Evolutionary conservation across 2,113 vertebrate genomes (phyloP).

Genomic region (Leucopsar rothschildi): DNA sequence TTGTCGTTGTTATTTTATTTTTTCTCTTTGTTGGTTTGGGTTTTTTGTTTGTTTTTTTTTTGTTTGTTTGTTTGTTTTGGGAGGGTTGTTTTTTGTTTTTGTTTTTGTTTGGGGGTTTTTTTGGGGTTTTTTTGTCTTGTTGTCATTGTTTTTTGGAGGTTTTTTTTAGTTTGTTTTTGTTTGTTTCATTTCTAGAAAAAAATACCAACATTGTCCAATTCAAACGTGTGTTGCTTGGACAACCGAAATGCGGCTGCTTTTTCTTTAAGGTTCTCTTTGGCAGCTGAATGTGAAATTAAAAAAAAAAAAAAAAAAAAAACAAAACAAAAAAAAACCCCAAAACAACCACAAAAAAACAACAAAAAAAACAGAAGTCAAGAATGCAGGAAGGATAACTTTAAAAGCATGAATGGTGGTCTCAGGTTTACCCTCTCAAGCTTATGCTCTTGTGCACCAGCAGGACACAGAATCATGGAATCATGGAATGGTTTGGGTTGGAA

Average conservation of each 20-base stretch:
- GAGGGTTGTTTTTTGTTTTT: too few relatives aligned
- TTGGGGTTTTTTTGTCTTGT: too few relatives aligned
- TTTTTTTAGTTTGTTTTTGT: too few relatives aligned
- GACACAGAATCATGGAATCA: background rate
- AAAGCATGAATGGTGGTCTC: background rate
- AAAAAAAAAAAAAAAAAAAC: background rate
- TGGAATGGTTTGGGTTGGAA: fast-evolving
- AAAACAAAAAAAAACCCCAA: too few relatives aligned
- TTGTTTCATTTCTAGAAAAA: background rate
- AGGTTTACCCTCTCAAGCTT: background rate
- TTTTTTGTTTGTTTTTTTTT: too few relatives aligned
- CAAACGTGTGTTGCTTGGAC: fast-evolving
- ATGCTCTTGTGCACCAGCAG: background rate
- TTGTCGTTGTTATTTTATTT: too few relatives aligned
- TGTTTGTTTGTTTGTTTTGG: too few relatives aligned
- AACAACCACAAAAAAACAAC: too few relatives aligned
- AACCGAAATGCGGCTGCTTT: background rate
- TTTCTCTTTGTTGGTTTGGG: too few relatives aligned
- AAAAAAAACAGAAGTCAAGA: background rate
- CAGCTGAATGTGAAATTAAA: background rate
- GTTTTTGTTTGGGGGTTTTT: too few relatives aligned
- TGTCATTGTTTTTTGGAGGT: too few relatives aligned
- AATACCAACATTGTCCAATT: background rate
- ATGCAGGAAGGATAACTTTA: background rate
- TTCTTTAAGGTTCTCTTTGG: background rate